These are phyloP conservation scores for Ochropleura leucogaster DNA, from an alignment of 2,888 invertebrate genomes.

Conservation along the genomic window DNA sequence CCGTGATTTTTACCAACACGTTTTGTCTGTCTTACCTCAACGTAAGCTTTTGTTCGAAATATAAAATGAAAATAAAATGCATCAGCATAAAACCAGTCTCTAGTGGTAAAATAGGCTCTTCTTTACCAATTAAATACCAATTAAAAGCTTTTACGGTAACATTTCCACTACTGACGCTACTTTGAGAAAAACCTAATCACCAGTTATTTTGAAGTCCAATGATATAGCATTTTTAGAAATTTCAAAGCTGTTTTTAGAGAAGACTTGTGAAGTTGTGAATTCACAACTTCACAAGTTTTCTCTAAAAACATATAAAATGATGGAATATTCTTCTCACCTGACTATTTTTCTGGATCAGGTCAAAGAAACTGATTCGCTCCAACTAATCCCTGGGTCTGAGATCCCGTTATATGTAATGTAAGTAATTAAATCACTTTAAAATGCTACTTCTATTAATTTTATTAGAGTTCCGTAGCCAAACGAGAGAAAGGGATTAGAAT, in stretches of 20 bases:
- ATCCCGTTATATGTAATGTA: constrained; percentile 71
- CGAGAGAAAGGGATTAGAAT: not conserved
- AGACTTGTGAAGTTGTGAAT: too few species aligned
- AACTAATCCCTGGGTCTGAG: constrained; percentile 54
- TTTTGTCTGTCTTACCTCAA: not conserved
- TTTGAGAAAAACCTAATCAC: too few species aligned
- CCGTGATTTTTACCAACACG: not conserved
- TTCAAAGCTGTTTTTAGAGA: too few species aligned
- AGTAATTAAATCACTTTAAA: constrained; percentile 56
- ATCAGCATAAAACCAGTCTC: not conserved
- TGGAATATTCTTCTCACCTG: not conserved
- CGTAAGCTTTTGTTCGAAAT: too few species aligned
- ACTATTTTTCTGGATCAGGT: constrained; percentile 69
- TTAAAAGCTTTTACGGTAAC: too few species aligned
- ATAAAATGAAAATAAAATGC: not conserved
- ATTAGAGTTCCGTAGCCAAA: not conserved
- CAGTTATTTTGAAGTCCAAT: too few species aligned
- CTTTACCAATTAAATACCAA: too few species aligned
- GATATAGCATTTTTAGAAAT: too few species aligned
- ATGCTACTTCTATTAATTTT: not conserved
- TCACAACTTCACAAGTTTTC: not conserved
- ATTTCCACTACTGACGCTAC: too few species aligned
- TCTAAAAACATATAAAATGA: not conserved
- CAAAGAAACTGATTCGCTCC: constrained; percentile 77
- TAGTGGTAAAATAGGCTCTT: too few species aligned